A percentile compares a stretch with the other conserved stretches of the same genome.
Evolutionary conservation across 2,797 vertebrate species (phyloP).

Genomic region (Distichodus sexfasciatus): DNA sequence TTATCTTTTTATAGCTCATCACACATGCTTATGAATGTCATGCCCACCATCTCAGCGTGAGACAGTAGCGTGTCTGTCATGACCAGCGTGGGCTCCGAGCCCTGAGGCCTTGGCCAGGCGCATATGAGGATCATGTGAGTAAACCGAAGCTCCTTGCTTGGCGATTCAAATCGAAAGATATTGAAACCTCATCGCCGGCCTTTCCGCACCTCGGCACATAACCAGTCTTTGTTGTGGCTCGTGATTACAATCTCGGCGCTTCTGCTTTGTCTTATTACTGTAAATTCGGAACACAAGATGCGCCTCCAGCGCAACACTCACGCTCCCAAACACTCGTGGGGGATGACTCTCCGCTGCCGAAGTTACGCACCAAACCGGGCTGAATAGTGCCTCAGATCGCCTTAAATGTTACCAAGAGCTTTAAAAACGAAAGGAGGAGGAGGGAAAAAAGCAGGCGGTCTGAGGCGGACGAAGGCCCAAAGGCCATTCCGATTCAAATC

Average conservation of each 20-base stretch:
- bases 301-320: neutral
- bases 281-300: neutral
- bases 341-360: too few relatives aligned
- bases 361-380: too few relatives aligned
- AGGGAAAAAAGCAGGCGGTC: neutral
- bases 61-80: slow-evolving; percentile 33
- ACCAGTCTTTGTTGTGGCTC: slow-evolving; percentile 11
- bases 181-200: neutral
- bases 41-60: slow-evolving; percentile 7
- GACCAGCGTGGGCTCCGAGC: neutral
- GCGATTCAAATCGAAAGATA: neutral
- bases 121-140: slow-evolving; percentile 48
- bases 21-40: slow-evolving; percentile 5
- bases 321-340: too few relatives aligned
- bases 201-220: neutral
- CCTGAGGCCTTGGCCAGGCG: slow-evolving; percentile 21
- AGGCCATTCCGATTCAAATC: slow-evolving; percentile 14
- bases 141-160: slow-evolving; percentile 16
- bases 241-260: neutral
- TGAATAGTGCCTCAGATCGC: neutral
- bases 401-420: neutral
- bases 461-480: neutral
- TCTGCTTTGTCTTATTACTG: neutral
- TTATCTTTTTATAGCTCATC: slow-evolving; percentile 2
- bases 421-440: neutral